Evolutionary conservation across 2,888 invertebrate genomes (phyloP), one percentile per base, ranked within the genome.

Genomic region (Andrena bicolor): DNA sequence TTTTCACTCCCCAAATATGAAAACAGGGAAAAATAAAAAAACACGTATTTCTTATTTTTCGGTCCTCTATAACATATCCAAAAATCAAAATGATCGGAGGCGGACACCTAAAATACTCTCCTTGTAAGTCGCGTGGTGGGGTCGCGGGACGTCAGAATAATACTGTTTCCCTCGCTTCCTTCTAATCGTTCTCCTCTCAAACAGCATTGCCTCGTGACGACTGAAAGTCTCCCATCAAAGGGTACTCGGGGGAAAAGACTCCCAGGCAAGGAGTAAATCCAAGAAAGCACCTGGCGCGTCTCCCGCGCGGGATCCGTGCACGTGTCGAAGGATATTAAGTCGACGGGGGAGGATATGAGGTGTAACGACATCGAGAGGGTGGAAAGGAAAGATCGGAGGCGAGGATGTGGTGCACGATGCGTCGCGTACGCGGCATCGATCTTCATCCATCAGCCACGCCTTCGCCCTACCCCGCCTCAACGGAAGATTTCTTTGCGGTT

Each of bases 371-470:
- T 76, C 61, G 64, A 71, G 63, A 8, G 78, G 51, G 78, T 28
- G 70, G 32, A 53, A 58, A 73, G 65, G 66, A 4, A 53, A 66
- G 76, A 23, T 75, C 70, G 72, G n/a, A 26, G 68, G 69, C 23
- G 23, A 69, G 30, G 61, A 73, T 49, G 70, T 51, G 64, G 66
- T 76, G 76, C 63, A 66, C 26, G 85, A 74, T 72, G 76, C 73
- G 76, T 69, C 86, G 76, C 88, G 86, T 88, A 83, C 77, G 28
- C 65, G 84, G 83, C 92, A 92, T 93, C 92, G 90, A 92, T 93
- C 93, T 92, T 92, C 93, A 93, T 93, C 92, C 92, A 92, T 93
- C 93, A 93, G 86, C 80, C 81, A 68, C 76, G 71, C 76, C 85
- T 83, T 77, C 73, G 53, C 28, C 61, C 75, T 82, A 76, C 71